Evolutionary conservation across 64 coral and sea anemone species (phyloP), one percentile per base, ranked within the genome.

Genomic region (Astreopora myriophthalma): DNA sequence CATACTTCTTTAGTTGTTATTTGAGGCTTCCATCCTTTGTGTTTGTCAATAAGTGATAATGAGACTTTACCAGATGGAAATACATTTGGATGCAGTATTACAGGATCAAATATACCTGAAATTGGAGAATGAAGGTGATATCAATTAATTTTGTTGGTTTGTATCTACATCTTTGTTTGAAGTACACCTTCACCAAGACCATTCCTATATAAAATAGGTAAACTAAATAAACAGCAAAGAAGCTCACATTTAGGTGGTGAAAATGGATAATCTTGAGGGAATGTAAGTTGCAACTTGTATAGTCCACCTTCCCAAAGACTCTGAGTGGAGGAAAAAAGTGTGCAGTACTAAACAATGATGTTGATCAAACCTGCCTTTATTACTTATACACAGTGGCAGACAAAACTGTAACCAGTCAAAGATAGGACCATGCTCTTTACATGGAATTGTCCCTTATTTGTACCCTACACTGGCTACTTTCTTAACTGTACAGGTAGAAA

Each of bases 11-110:
- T 93, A 19, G 93, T 49, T 17, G 97, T 99, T 10, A 87, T 78
- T 93, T 99, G 97, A 40, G 97, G 97, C 76, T 96, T 99, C 97
- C 97, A 99, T 36, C 86, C 97, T 51, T 95, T 93, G 5, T 68
- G 80, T 34, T 96, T 95, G 35, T 99, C 94, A 78, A 95, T 95
- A 4, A 99, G 87, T 8, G 97, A 99, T 44, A 99, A 88, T 44
- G 90, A 85, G 16, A 99, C 97, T 29, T 94, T 99, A 34, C 97
- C 97, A 88, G 90, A 95, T 31, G 97, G 93, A 65, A 99, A 99
- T 12, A 99, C 97, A 79, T 99, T 99, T 34, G 97, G 97, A 76
- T 99, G 97, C 9, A 99, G 81, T 22, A 99, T 83, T 34, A 91
- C 69, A 3, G 97, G 94, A 84, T 76, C 57, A 49, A 99, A 99